Conservation (phyloP, 2,113 vertebrate genomes). For the Poeciliopsis retropinna region DNA sequence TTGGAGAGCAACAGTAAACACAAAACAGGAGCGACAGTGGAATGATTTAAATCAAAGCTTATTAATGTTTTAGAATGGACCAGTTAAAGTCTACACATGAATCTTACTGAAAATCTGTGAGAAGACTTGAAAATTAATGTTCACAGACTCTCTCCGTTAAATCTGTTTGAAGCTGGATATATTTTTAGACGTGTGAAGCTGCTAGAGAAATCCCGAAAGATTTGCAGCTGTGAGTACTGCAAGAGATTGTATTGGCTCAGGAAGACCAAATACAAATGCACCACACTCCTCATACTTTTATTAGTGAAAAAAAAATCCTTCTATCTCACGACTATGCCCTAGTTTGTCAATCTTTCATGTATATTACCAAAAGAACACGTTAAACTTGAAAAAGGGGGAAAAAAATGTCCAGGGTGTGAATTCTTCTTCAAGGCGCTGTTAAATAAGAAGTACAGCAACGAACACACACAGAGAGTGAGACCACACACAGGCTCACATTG, state of each 20-base stretch:
- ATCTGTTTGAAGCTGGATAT: not conserved
- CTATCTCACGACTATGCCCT: not conserved
- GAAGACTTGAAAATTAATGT: not conserved
- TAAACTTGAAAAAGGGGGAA: too few species aligned
- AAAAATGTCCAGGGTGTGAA: not conserved
- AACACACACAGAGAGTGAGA: conserved; percentile 14
- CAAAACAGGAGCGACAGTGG: not conserved
- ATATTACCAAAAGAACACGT: not conserved
- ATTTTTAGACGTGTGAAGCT: not conserved
- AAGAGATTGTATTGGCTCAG: not conserved
- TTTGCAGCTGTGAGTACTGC: not conserved
- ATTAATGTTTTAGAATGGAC: not conserved
- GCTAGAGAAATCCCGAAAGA: not conserved
- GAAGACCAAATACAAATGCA: not conserved
- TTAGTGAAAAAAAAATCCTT: not conserved
- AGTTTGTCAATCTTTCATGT: not conserved
- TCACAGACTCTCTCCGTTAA: not conserved
- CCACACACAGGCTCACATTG: conserved; percentile 29
- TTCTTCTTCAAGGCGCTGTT: not conserved
- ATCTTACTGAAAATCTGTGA: not conserved
- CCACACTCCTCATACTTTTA: not conserved
- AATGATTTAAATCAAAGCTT: not conserved
- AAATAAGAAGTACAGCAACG: conserved; percentile 23
- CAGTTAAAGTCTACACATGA: not conserved
- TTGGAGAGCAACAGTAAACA: not conserved